Base-by-base conservation (phyloP, 1,140 invertebrate genomes). In the Platyscapa corneri region DNA sequence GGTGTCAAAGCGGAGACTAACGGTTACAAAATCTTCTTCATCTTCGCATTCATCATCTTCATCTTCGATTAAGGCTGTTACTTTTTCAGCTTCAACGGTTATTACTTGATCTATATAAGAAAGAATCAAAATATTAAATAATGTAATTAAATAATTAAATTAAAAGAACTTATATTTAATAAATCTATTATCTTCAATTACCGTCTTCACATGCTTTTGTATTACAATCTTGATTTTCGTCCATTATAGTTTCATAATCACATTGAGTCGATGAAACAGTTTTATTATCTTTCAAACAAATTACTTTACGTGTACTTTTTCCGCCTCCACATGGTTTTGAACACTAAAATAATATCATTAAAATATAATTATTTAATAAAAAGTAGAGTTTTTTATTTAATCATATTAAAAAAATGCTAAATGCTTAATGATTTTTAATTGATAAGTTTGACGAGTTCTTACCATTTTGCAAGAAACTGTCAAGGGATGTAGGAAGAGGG, bases 261-360 rank as follows among this genome's bases (percentile, higher is more conserved):
- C 98, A 99, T 70, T 95, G 94, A 0, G 83, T 89, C 0, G 92
- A 83, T 67, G 94, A 88, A 3, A 95, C 95, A 18, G 95, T 95
- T 67, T 94, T 93, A 49, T 96, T 95, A 82, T 97, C 96, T 67
- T 95, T 94, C 76, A 98, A 92, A 89, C 98, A 99, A 84, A 98
- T 93, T 0, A 98, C 95, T 89, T 96, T 95, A 16, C 97, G 94
- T 3, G 91, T 93, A 89, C 95, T 95, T 74, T 95, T 94, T 18
- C 98, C 98, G 18, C 97, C 97, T 5, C 96, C 97, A 89, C 98
- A 99, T 49, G 94, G 90, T 89, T 97, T 97, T 1, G 96, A 95
- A 87, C 97, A 98, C 95, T 97, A 88, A 83, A 91, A 86, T 88
- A 84, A 79, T 77, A 60, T 27, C 23, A 6, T 6, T 16, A 53